A percentile compares a stretch with the other conserved stretches of the same genome.
These are phyloP conservation scores for Tuberolachnus salignus DNA, from an alignment of 2,888 invertebrate species.

Conservation along the genomic window DNA sequence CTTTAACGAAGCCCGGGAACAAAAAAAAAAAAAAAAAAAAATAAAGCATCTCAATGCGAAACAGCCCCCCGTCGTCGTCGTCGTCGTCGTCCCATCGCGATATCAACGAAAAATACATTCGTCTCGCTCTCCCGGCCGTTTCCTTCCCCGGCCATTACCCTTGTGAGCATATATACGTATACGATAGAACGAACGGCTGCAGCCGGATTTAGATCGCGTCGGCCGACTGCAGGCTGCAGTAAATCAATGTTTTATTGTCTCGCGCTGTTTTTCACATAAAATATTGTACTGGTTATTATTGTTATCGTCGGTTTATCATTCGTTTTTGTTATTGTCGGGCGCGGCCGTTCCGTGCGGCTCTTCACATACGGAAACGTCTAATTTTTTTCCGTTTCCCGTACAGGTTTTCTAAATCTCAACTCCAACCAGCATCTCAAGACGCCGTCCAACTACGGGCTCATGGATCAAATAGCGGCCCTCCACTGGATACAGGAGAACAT, in stretches of 20 bases:
- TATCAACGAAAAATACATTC: constrained; percentile 37
- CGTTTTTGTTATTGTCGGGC: too few species aligned
- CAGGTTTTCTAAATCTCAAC: constrained; percentile 89
- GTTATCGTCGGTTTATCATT: not conserved
- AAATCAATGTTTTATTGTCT: constrained; percentile 44
- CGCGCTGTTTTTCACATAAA: not conserved
- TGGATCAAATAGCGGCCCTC: constrained; percentile 79
- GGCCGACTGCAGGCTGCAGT: not conserved
- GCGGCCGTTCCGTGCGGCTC: too few species aligned
- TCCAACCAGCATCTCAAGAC: constrained; percentile 83
- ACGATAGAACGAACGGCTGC: constrained; percentile 34
- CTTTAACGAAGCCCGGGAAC: constrained; percentile 7
- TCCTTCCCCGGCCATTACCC: not conserved
- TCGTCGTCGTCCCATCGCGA: not conserved
- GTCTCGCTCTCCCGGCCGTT: not conserved
- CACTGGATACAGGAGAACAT: constrained; percentile 91
- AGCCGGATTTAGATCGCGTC: constrained; percentile 31
- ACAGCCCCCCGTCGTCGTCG: not conserved
- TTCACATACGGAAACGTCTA: too few species aligned
- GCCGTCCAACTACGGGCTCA: constrained; percentile 95
- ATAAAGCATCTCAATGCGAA: constrained; percentile 34
- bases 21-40: not conserved
- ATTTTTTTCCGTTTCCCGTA: not conserved
- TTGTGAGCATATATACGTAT: not conserved
- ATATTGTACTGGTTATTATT: constrained; percentile 1